Evolutionary conservation across 1,140 invertebrate genomes (phyloP).

Genomic region (Zaprionus africanus): DNA sequence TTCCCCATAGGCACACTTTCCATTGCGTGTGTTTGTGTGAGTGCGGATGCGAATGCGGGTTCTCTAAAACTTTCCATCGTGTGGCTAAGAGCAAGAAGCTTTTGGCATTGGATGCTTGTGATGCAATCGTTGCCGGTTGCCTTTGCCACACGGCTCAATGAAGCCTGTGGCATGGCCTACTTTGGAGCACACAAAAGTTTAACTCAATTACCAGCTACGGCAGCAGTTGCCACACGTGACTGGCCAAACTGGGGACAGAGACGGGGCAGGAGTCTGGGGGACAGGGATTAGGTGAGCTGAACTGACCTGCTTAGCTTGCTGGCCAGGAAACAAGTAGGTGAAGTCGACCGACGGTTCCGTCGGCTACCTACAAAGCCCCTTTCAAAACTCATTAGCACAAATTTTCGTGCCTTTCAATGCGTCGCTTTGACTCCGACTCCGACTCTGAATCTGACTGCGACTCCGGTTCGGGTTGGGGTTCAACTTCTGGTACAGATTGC

Average conservation of each 20-base stretch:
- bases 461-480: background rate
- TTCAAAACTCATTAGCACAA: slow-evolving; percentile 83
- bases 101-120: slow-evolving; percentile 47
- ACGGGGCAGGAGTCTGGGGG: background rate
- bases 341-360: slow-evolving; percentile 14
- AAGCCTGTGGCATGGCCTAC: slow-evolving; percentile 70
- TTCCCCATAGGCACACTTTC: slow-evolving; percentile 56
- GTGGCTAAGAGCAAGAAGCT: slow-evolving; percentile 10
- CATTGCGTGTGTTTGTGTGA: slow-evolving; percentile 28
- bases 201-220: slow-evolving; percentile 69
- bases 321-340: slow-evolving; percentile 42
- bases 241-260: background rate
- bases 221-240: slow-evolving; percentile 3
- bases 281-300: slow-evolving; percentile 2
- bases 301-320: slow-evolving; percentile 61
- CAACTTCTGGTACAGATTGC: background rate
- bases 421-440: background rate
- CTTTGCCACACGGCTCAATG: slow-evolving; percentile 33
- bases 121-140: slow-evolving; percentile 58
- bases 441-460: background rate
- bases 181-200: slow-evolving; percentile 69
- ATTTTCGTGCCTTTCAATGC: slow-evolving; percentile 72
- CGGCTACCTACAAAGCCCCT: slow-evolving; percentile 68
- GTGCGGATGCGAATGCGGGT: background rate
- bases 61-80: slow-evolving; percentile 69